Evolutionary conservation across 2,113 vertebrate genomes (phyloP).

Genomic region (Fukomys damarensis): DNA sequence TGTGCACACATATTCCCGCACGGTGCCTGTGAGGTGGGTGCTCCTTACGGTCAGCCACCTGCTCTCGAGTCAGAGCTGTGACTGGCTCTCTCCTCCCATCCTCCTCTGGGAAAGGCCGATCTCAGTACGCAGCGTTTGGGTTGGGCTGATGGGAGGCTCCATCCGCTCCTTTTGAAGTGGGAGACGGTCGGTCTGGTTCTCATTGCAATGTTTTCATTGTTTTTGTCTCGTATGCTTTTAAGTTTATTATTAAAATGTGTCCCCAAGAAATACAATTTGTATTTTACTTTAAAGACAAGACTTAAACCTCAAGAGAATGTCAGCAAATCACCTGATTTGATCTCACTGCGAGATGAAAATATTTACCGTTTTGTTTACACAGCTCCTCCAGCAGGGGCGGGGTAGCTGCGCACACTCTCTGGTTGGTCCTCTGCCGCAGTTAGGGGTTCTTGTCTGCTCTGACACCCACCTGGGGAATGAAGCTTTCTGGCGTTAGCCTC

Average conservation of each 20-base stretch:
- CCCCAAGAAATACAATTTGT: slow-evolving; percentile 79
- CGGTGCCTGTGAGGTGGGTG: neutral
- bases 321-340: slow-evolving; percentile 78
- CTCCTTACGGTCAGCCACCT: slow-evolving; percentile 47
- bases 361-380: slow-evolving; percentile 77
- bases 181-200: slow-evolving; percentile 81
- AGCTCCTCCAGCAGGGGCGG: slow-evolving; percentile 65
- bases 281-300: slow-evolving; percentile 78
- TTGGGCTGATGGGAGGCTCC: slow-evolving; percentile 62
- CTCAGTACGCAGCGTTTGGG: slow-evolving; percentile 50
- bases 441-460: slow-evolving; percentile 59
- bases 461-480: slow-evolving; percentile 54
- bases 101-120: slow-evolving; percentile 46
- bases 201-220: slow-evolving; percentile 78
- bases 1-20: neutral
- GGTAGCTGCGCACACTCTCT: slow-evolving; percentile 61
- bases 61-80: slow-evolving; percentile 44
- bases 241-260: slow-evolving; percentile 82
- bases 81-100: slow-evolving; percentile 55
- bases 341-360: slow-evolving; percentile 73
- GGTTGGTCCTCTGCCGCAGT: too few species aligned
- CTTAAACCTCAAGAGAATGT: slow-evolving; percentile 79
- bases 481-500: slow-evolving; percentile 58
- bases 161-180: slow-evolving; percentile 78
- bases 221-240: slow-evolving; percentile 77